A percentile compares a stretch with the other conserved stretches of the same genome.
These are phyloP conservation scores for Cherax destructor DNA, from an alignment of 1,140 invertebrate species.

Conservation along the genomic window DNA sequence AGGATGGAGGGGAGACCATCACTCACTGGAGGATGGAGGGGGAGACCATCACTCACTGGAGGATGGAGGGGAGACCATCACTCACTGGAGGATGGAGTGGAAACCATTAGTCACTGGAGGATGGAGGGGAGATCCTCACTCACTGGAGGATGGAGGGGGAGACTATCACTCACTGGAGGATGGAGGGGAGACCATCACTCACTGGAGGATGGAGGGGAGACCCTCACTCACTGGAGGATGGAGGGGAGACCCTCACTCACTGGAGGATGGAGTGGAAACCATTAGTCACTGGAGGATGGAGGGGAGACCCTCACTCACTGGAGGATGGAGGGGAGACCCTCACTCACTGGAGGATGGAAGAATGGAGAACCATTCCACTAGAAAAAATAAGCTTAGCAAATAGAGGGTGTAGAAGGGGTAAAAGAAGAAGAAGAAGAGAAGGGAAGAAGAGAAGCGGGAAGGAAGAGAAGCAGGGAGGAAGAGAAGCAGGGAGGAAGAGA, in stretches of 20 bases:
- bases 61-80: not conserved
- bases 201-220: not conserved
- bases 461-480: not conserved
- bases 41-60: not conserved
- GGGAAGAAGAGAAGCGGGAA: not conserved
- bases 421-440: not conserved
- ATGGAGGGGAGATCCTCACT: too few relatives aligned
- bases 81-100: not conserved
- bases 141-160: not conserved
- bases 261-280: too few relatives aligned
- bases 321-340: not conserved
- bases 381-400: not conserved
- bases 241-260: too few relatives aligned
- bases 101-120: too few relatives aligned
- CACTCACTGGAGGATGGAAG: too few relatives aligned
- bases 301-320: not conserved
- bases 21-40: not conserved
- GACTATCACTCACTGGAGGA: not conserved
- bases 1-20: not conserved
- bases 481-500: not conserved
- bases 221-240: not conserved
- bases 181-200: not conserved
- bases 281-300: not conserved
- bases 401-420: not conserved
- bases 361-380: too few relatives aligned